Evolutionary conservation across 2,113 vertebrate genomes (phyloP), one percentile per base, ranked within the genome.

Genomic region (Mesoclemmys tuberculata): DNA sequence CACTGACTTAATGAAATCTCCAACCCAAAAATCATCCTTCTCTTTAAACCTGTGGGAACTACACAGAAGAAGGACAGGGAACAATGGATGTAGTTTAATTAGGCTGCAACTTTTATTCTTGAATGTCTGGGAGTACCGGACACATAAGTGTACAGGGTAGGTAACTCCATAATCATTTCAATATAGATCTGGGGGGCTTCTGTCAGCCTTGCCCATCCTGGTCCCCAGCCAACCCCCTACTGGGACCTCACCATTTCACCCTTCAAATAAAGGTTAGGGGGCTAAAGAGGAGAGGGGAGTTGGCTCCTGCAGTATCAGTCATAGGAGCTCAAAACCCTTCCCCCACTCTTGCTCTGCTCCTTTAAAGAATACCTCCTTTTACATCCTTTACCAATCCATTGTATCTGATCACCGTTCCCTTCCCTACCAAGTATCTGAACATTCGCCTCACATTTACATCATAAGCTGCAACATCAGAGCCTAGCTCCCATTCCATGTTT

Each of bases 31-130:
- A 90, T 85, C 84, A 48, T 55, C 41, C 38, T 41, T 58, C 52
- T 55, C 92, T 93, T 95, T 88, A 96, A 93, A 92, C 80, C 55
- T 94, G 56, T 87, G 92, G 48, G 71, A 96, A 91, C n/a, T n/a
- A n/a, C n/a, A n/a, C n/a, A 16, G 13, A 52, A 18, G 51, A 52
- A 52, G 13, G 51, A 52, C 13, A 52, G 51, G 51, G 5, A 14
- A 52, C 51, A 52, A 14, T 51, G 51, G 14, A 52, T 52, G 51
- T 52, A 16, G 51, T 52, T 49, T 52, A 52, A 52, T 14, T 52
- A 52, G 51, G 51, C 51, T 52, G 14, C 51, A 52, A 14, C 13
- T 52, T 52, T 52, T 16, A 68, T 71, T 38, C 64, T 71, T 71
- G 21, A 71, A 38, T 38, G 19, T 22, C 64, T 38, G 8, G 64